phyloP scores from a whole-genome alignment of 2,888 invertebrate species.

The Coleophora deauratella region DNA sequence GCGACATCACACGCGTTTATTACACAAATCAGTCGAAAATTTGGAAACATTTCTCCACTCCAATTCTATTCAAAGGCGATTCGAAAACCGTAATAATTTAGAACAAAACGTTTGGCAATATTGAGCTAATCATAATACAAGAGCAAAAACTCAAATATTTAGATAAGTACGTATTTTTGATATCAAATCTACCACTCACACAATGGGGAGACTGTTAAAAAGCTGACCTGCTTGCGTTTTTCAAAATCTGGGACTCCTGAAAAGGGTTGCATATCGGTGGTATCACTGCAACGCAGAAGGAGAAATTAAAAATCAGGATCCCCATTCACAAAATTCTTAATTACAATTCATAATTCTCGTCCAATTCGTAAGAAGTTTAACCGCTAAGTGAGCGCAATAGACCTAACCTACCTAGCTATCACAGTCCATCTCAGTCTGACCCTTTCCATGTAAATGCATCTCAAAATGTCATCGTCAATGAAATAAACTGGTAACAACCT shows the following conservation, averaged over 20 bases:
- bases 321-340: constrained; percentile 12
- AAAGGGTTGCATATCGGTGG: constrained; percentile 24
- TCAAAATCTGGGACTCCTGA: constrained; percentile 31
- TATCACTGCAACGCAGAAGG: too few relatives aligned
- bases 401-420: constrained; percentile 71
- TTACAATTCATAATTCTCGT: constrained; percentile 37
- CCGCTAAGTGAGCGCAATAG: constrained; percentile 67
- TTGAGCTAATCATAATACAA: constrained; percentile 26
- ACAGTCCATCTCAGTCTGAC: constrained; percentile 74
- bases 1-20: constrained; percentile 49
- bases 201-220: too few relatives aligned
- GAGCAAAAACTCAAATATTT: constrained; percentile 11
- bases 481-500: constrained; percentile 68
- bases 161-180: too few relatives aligned
- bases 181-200: too few relatives aligned
- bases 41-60: constrained; percentile 23
- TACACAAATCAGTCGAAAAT: constrained; percentile 57
- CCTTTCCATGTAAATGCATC: constrained; percentile 69
- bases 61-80: constrained; percentile 18
- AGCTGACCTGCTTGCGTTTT: too few relatives aligned
- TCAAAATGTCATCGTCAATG: constrained; percentile 57
- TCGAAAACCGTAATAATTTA: constrained; percentile 35
- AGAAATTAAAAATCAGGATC: too few relatives aligned
- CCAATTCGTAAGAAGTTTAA: constrained; percentile 46
- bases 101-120: constrained; percentile 41